phyloP scores from a whole-genome alignment of 37 sponge, comb jelly and placozoan genomes.

The Spongia lamella region DNA sequence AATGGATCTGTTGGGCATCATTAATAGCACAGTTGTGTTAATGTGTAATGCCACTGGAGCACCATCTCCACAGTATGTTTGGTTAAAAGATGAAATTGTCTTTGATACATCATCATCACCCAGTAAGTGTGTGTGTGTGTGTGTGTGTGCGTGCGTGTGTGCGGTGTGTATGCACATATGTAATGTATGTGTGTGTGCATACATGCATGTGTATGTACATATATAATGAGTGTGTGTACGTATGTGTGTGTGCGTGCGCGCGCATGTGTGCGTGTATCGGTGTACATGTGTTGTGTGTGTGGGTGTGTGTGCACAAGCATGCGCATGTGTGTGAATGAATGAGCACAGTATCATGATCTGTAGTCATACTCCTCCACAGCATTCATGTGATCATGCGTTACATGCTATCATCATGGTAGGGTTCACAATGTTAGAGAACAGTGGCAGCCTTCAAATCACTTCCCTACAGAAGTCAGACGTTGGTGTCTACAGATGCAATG shows the following conservation, averaged over 20 bases:
- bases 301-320: too few species aligned
- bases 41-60: slow-evolving; percentile 3
- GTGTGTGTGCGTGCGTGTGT: not conserved
- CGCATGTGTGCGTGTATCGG: too few species aligned
- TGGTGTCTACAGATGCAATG: not conserved
- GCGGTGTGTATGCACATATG: not conserved
- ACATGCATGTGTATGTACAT: not conserved
- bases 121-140: slow-evolving; percentile 1
- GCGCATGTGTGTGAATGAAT: too few species aligned
- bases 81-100: not conserved
- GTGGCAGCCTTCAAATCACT: not conserved
- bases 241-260: not conserved
- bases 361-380: not conserved
- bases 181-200: slow-evolving; percentile 8
- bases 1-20: not conserved
- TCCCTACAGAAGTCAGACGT: not conserved
- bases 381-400: too few species aligned
- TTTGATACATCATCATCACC: not conserved
- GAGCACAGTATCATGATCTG: too few species aligned
- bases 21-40: not conserved
- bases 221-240: not conserved
- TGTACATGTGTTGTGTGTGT: not conserved
- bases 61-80: slow-evolving; percentile 7
- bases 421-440: not conserved
- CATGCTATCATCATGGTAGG: too few species aligned